phyloP scores from a whole-genome alignment of 2,113 vertebrate genomes.

The Hyperoodon ampullatus region DNA sequence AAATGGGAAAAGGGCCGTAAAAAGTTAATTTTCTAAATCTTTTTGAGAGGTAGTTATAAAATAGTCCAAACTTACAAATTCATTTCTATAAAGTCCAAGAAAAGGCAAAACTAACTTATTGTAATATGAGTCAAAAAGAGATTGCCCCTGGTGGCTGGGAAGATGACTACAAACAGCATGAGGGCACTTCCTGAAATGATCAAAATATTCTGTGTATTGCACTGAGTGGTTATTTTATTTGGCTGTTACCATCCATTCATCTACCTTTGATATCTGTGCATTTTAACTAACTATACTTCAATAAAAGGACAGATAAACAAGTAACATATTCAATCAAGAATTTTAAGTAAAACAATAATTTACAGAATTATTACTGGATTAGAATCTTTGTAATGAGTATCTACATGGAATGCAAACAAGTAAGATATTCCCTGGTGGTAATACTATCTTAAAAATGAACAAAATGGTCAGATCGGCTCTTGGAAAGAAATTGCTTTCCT shows the following conservation, averaged over 20 bases:
- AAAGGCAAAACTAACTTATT: neutral
- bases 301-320: neutral
- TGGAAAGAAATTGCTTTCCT: neutral
- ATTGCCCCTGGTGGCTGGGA: neutral
- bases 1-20: neutral
- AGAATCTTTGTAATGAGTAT: neutral
- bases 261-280: neutral
- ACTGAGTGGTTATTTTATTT: neutral
- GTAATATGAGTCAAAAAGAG: neutral
- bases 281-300: neutral
- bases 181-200: neutral
- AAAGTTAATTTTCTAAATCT: neutral
- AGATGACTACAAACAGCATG: neutral
- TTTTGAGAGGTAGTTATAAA: neutral
- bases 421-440: neutral
- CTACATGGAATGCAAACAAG: neutral
- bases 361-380: neutral
- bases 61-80: neutral
- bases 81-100: neutral
- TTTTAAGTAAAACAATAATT: neutral
- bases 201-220: neutral
- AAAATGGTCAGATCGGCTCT: neutral
- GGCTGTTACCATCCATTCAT: neutral
- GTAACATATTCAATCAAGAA: neutral
- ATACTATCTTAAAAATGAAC: neutral